These are phyloP conservation scores for Nerophis ophidion DNA, from an alignment of 2,113 vertebrate genomes.

Conservation along the genomic window DNA sequence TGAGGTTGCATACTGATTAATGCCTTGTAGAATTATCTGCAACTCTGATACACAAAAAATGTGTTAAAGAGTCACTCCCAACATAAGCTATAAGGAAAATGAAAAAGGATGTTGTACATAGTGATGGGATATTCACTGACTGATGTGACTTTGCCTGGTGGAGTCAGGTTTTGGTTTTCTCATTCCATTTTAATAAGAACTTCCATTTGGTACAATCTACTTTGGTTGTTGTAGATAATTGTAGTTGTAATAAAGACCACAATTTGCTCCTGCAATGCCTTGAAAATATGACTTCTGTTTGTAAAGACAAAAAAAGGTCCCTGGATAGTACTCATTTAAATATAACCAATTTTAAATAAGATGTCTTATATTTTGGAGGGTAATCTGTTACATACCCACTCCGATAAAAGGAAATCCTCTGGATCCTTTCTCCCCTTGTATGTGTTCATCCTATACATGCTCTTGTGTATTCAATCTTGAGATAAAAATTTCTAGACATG, in stretches of 20 bases:
- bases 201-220: neutral
- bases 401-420: slow-evolving; percentile 23
- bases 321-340: slow-evolving; percentile 27
- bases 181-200: neutral
- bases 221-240: slow-evolving; percentile 9
- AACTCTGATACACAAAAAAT: neutral
- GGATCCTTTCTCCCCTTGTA: slow-evolving; percentile 37
- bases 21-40: slow-evolving; percentile 20
- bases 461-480: slow-evolving; percentile 51
- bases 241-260: neutral
- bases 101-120: slow-evolving; percentile 46
- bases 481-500: slow-evolving; percentile 56
- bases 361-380: slow-evolving; percentile 29
- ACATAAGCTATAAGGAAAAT: slow-evolving; percentile 23
- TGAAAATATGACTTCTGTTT: slow-evolving; percentile 27
- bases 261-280: neutral
- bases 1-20: slow-evolving; percentile 4
- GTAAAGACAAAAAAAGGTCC: slow-evolving; percentile 5
- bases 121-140: slow-evolving; percentile 34
- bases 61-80: no score
- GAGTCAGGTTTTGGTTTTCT: slow-evolving; percentile 18
- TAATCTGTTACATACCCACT: slow-evolving; percentile 26
- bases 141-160: slow-evolving; percentile 10
- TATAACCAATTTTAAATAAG: slow-evolving; percentile 41
- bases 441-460: slow-evolving; percentile 47